phyloP scores from a whole-genome alignment of 2,797 vertebrate genomes.

The Podarcis lilfordi region DNA sequence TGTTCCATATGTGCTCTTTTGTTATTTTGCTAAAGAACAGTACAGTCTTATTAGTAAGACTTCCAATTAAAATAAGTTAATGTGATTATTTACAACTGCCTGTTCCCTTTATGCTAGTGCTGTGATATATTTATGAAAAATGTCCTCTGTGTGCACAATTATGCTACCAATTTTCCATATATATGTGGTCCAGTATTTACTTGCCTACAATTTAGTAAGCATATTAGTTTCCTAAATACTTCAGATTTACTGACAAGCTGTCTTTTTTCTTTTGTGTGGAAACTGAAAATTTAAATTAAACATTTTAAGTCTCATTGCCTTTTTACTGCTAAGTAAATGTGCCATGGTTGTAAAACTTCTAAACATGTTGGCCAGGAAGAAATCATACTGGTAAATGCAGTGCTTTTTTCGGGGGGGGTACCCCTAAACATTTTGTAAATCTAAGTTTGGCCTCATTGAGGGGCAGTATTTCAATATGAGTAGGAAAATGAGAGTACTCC shows the following conservation, averaged over 20 bases:
- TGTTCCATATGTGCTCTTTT: neutral
- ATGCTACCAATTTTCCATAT: neutral
- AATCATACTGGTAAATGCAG: neutral
- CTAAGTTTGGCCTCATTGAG: no score
- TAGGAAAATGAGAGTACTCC: no score
- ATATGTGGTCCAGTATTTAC: neutral
- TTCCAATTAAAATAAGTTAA: neutral
- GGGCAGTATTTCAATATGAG: no score
- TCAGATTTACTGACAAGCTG: neutral
- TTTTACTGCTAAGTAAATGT: neutral
- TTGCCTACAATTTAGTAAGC: neutral
- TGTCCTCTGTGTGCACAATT: neutral
- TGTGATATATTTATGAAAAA: neutral
- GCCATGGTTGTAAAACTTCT: neutral
- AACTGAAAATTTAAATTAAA: neutral
- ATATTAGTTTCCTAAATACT: neutral
- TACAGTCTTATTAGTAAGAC: neutral
- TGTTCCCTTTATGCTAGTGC: neutral
- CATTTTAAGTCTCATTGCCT: neutral
- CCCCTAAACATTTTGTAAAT: no score
- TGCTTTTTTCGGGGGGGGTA: no score
- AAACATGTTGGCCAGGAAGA: neutral
- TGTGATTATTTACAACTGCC: neutral
- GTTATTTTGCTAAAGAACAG: neutral
- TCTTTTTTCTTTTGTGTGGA: neutral